Conservation (phyloP, 2,797 vertebrate species). For the Naso thynnoides region DNA sequence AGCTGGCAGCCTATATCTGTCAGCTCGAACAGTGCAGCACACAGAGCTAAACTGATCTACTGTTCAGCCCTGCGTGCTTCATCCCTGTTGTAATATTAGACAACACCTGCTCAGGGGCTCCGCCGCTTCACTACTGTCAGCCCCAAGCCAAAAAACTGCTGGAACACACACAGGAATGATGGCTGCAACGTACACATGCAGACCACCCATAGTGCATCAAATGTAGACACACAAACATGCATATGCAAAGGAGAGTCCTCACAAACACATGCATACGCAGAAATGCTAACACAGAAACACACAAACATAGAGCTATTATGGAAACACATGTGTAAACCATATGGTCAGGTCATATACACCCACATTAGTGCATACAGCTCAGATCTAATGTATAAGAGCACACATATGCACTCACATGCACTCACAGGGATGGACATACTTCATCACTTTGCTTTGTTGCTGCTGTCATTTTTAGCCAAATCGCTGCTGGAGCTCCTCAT, state of each 20-base stretch:
- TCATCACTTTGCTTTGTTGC: constrained; percentile 35
- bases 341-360: constrained; percentile 1
- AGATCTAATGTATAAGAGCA: neutral
- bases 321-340: neutral
- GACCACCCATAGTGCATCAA: too few species aligned
- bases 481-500: constrained; percentile 51
- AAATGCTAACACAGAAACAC: neutral
- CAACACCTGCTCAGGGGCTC: constrained; percentile 24
- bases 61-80: constrained; percentile 5
- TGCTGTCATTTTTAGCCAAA: constrained; percentile 65
- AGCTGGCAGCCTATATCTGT: constrained; percentile 28
- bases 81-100: constrained; percentile 18
- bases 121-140: constrained; percentile 11
- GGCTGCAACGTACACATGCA: constrained; percentile 11
- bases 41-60: constrained; percentile 38
- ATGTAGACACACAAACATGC: neutral
- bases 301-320: neutral
- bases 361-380: neutral
- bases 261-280: neutral
- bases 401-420: neutral
- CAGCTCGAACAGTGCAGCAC: constrained; percentile 22
- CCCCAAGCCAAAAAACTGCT: constrained; percentile 24
- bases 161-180: neutral
- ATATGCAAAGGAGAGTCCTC: neutral
- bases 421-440: constrained; percentile 2